Base-by-base conservation (phyloP, 2,888 invertebrate genomes). In the Polydrusus tereticollis region DNA sequence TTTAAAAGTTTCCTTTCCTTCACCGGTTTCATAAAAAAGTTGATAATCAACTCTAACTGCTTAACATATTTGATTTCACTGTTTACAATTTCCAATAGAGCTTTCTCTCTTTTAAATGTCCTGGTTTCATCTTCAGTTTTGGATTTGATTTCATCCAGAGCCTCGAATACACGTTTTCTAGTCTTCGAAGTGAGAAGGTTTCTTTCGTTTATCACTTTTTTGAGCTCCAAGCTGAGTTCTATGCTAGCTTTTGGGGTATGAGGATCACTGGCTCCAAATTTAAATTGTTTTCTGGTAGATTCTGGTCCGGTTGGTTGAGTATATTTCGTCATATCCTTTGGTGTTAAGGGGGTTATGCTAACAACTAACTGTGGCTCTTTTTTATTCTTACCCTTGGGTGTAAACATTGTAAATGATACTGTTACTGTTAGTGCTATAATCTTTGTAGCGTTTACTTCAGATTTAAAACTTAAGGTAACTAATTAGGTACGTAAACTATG, bases 41-140 rank as follows among this genome's bases (percentile, higher is more conserved):
- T 87, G 84, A 91, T 89, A 7, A 93, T 86, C 20, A 88, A 85
- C 81, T 92, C 90, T 41, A 93, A 83, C 77, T 93, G 92, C 18
- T 88, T 86, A 16, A 93, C 84, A 82, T 93, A 94, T 6, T 89
- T 88, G 69, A 89, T 88, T 85, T 94, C 93, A 7, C 92, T 92
- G 12, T 88, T 88, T 60, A 93, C 86, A 73, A 93, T 90, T 85
- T 93, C 93, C 79, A 89, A 86, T 20, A 92, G 86, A 0, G 91
- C 89, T 84, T 90, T 90, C 57, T 81, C 79, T 59, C 80, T 80
- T 68, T 83, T 82, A 60, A 80, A 80, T 68, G 83, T 81, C 79
- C 85, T 76, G 81, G 77, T 79, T 76, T 84, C 80, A 75, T 84
- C 80, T 80, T 83, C 80, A 14, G 79, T 84, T 71, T 83, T 83